Evolutionary conservation across 1,140 invertebrate genomes (phyloP), one percentile per base, ranked within the genome.

Genomic region (Leptinotarsa texana): DNA sequence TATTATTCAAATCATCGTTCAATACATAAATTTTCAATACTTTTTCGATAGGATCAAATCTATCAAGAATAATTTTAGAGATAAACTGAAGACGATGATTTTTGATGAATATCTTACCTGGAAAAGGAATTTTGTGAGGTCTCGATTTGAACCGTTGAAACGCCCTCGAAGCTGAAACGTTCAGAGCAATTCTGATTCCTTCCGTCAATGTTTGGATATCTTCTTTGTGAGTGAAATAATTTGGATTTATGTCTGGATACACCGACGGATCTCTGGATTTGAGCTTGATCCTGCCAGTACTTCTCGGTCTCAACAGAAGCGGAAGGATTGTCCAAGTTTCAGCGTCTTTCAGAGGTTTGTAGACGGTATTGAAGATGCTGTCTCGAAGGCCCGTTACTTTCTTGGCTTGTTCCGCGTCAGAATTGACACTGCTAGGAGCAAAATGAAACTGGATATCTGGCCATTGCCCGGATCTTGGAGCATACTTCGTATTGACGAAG

Each of bases 401-500:
- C 22, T 79, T 80, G 11, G 83, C 79, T 42, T 93, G 91, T 1
- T 93, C 93, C 1, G 90, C 91, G 78, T 95, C 94, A 0, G 93
- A 95, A 80, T 93, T 94, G 0, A 95, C 88, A 0, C 93, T 94
- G 81, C 92, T 93, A 1, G 94, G 92, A 0, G 92, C 91, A 80
- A 96, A 95, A 79, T 95, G 94, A 77, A 95, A 95, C 81, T 96
- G 94, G 33, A 96, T 89, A 78, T 96, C 94, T 0, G 95, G 95
- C 90, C 92, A 96, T 48, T 92, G 89, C 0, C 89, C 90, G 0
- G 88, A 89, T 6, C 87, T 84, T 65, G 94, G 91, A 0, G 93
- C 93, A 81, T 94, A 95, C 81, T 93, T 93, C 0, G 93, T 92
- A 77, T 96, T 96, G 1, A 96, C 89, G 75, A 95, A 96, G 0